These are phyloP conservation scores for Pristionchus mayeri DNA, from an alignment of 2,888 invertebrate genomes.

Conservation along the genomic window DNA sequence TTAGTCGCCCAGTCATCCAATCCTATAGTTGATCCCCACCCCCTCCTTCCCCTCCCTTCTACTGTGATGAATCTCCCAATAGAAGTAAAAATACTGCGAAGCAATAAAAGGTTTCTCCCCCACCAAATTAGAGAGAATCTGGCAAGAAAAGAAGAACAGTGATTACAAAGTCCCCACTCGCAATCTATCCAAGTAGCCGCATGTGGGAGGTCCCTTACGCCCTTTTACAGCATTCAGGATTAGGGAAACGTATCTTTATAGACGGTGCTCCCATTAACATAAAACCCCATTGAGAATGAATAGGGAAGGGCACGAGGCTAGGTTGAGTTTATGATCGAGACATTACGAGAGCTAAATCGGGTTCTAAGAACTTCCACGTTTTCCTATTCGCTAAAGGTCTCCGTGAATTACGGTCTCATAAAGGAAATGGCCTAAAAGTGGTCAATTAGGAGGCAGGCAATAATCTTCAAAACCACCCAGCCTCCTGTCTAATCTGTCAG, in stretches of 20 bases:
- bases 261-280: no score
- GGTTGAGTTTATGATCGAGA: no score
- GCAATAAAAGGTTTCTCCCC: conserved; percentile 19
- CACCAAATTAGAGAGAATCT: conserved; percentile 27
- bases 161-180: background rate
- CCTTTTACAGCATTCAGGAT: background rate
- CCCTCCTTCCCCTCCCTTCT: background rate
- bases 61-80: conserved; percentile 7
- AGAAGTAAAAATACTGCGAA: background rate
- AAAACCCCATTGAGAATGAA: no score
- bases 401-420: no score
- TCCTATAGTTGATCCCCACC: background rate
- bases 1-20: background rate
- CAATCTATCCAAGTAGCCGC: background rate
- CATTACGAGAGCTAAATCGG: background rate
- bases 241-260: no score
- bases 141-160: background rate
- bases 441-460: no score
- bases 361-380: background rate
- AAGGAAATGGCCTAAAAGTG: no score
- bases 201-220: background rate
- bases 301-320: no score
- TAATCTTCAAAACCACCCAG: no score
- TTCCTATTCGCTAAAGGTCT: no score
- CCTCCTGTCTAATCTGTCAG: no score